A percentile compares a stretch with the other conserved stretches of the same genome.
Evolutionary conservation across 2,113 vertebrate species (phyloP).

Genomic region (Tringa solitaria): DNA sequence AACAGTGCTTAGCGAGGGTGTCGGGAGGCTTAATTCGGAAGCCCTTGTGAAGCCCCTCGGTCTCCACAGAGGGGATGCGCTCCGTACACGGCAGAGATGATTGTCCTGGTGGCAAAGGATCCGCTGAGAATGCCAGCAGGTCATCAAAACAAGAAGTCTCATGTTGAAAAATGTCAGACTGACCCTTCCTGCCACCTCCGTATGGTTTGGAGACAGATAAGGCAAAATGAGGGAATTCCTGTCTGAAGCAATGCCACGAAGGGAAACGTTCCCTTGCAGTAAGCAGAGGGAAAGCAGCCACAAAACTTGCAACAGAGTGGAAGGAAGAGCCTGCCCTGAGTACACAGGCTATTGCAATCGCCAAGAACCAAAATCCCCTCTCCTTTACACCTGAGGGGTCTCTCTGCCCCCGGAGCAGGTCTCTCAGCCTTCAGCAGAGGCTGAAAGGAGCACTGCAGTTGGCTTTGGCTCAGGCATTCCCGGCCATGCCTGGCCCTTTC

Average conservation of each 20-base stretch:
- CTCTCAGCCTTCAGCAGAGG: not conserved
- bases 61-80: not conserved
- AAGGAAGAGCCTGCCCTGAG: not conserved
- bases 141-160: constrained; percentile 8
- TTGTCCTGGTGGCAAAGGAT: not conserved
- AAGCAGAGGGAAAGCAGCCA: not conserved
- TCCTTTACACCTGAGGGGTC: not conserved
- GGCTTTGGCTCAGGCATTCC: not conserved
- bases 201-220: not conserved
- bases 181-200: not conserved
- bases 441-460: not conserved
- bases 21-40: not conserved
- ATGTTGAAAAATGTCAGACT: not conserved
- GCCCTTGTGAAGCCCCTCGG: fast-evolving
- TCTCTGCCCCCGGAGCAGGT: fast-evolving
- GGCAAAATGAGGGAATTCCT: not conserved
- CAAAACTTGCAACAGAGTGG: not conserved
- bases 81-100: not conserved
- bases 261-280: not conserved
- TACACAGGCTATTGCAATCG: not conserved
- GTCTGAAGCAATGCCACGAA: not conserved
- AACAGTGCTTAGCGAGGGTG: not conserved
- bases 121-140: fast-evolving
- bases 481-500: not conserved
- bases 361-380: not conserved